Evolutionary conservation across 2,888 invertebrate genomes (phyloP), one percentile per base, ranked within the genome.

Genomic region (Ormyrus rosae): DNA sequence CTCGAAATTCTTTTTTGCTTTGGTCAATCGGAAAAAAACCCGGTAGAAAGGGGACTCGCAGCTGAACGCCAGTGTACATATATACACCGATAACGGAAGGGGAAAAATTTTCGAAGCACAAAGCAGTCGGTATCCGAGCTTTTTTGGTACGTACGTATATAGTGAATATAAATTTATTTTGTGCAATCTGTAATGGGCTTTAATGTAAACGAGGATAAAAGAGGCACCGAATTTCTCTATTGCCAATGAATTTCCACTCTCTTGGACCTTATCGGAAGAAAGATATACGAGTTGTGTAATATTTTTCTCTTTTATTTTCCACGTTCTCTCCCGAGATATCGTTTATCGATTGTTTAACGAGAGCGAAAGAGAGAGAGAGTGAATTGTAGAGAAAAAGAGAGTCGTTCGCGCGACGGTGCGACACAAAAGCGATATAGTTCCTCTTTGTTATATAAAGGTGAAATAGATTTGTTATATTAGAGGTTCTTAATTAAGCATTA

Each of bases 401-500:
- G 46, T 55, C 71, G 50, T 68, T 64, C 6, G 50, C 55, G 63
- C 68, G 71, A 85, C 84, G 84, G 81, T 82, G 80, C 81, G 81
- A 84, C 79, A 79, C 82, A 82, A 85, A 88, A 86, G 85, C 86
- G 86, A 85, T n/a, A 89, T 89, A 89, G 89, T 89, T 89, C 88
- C 89, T 89, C 86, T 87, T 87, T 88, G 88, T 89, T 88, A 87
- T 86, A 86, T 84, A 86, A 81, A 85, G 69, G 19, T 60, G 46
- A 68, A 78, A 81, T 76, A 78, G 48, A 81, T 80, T 80, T 73
- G 82, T 74, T 80, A 73, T 74, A 67, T 76, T 78, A 78, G 56
- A 75, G 53, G 88, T 89, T 89, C 84, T 89, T 88, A 84, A 89
- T 88, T 88, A 86, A 89, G 88, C 88, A 88, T 87, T 88, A 88